These are phyloP conservation scores for Lasioglossum baleicum DNA, from an alignment of 1,140 invertebrate species.

Conservation along the genomic window DNA sequence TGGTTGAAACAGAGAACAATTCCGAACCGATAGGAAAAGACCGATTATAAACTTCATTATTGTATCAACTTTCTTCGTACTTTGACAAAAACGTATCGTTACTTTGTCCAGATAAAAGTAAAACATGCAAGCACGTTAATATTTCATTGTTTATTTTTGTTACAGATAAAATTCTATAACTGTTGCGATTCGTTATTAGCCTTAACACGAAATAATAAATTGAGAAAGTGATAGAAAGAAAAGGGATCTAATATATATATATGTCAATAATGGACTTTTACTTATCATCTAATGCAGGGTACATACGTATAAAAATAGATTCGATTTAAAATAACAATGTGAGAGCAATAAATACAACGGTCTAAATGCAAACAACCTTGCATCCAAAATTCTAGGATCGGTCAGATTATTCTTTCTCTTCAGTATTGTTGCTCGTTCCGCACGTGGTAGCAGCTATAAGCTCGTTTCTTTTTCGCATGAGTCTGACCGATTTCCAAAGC, in stretches of 20 bases:
- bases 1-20: slow-evolving; percentile 75
- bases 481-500: slow-evolving; percentile 82
- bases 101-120: neutral
- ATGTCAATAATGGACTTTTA: slow-evolving; percentile 2
- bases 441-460: slow-evolving; percentile 11
- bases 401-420: slow-evolving; percentile 2
- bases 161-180: neutral
- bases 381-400: neutral
- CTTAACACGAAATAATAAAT: neutral
- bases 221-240: neutral
- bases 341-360: neutral
- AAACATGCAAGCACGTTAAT: neutral
- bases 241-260: neutral
- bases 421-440: neutral
- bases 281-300: neutral
- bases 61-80: neutral
- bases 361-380: neutral
- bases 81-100: neutral
- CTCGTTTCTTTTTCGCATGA: slow-evolving; percentile 60
- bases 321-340: slow-evolving; percentile 1
- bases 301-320: slow-evolving; percentile 12
- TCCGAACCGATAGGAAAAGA: neutral
- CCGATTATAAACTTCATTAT: slow-evolving; percentile 10
- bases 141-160: neutral
- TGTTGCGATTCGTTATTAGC: neutral